Percentiles rank a stretch among this genome's conserved stretches.
phyloP scores from a whole-genome alignment of 92 coral and sea anemone species.

The Palythoa grandiflora region DNA sequence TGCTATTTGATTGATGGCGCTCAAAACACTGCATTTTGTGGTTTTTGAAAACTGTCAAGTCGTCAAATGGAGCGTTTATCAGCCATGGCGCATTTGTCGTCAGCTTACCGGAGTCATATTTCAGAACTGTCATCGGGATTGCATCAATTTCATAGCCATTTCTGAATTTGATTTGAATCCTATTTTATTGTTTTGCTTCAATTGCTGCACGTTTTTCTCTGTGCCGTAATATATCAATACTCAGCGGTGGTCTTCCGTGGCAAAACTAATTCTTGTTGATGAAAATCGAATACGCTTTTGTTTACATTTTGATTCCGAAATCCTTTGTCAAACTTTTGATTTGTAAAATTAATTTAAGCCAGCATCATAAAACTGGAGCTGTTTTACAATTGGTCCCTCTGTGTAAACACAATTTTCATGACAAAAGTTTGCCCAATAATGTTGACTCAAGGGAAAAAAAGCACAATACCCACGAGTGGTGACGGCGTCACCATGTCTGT shows the following conservation, averaged over 20 bases:
- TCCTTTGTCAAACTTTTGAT: conserved; percentile 42
- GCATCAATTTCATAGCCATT: neutral
- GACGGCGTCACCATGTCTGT: conserved; percentile 42
- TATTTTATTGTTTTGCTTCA: conserved; percentile 16
- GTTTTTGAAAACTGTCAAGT: neutral
- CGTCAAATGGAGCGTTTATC: conserved; percentile 46
- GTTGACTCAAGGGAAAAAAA: conserved; percentile 35
- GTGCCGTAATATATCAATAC: neutral
- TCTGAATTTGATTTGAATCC: neutral
- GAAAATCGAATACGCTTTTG: conserved; percentile 39
- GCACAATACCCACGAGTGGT: conserved; percentile 26
- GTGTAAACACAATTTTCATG: conserved; percentile 80
- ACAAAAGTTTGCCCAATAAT: conserved; percentile 60
- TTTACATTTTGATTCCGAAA: conserved; percentile 34
- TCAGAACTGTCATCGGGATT: conserved; percentile 27
- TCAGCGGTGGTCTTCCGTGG: conserved; percentile 43
- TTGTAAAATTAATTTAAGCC: conserved; percentile 30
- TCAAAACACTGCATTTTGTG: conserved; percentile 31
- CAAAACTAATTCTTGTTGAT: conserved; percentile 11
- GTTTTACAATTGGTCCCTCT: conserved; percentile 56
- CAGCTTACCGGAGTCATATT: conserved; percentile 22
- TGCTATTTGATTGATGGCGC: conserved; percentile 45
- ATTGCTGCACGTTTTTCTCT: conserved; percentile 17
- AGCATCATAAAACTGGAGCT: conserved; percentile 31
- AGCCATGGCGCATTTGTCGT: conserved; percentile 45